Evolutionary conservation across 2,888 invertebrate species (phyloP).

Genomic region (Oxyscelio sp.): DNA sequence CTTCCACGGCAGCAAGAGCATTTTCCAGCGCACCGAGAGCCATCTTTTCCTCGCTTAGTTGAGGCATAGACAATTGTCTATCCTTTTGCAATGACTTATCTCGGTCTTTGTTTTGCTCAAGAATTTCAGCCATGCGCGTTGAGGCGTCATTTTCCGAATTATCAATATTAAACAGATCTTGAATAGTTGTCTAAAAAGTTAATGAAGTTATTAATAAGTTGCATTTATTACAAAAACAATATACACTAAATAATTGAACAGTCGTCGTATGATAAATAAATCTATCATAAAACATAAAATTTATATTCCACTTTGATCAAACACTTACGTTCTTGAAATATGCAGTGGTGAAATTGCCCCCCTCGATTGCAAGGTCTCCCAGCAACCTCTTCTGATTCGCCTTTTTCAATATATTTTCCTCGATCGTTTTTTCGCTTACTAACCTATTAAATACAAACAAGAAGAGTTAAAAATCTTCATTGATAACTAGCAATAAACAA

Average conservation of each 20-base stretch:
- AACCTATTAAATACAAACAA: slow-evolving; percentile 90
- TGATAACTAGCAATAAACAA: no score
- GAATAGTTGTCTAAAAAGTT: slow-evolving; percentile 93
- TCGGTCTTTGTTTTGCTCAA: slow-evolving; percentile 89
- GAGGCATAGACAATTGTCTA: slow-evolving; percentile 76
- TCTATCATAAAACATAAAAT: no score
- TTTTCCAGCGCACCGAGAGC: slow-evolving; percentile 92
- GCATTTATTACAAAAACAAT: no score
- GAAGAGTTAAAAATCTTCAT: no score
- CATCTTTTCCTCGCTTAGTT: slow-evolving; percentile 89
- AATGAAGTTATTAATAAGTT: background rate
- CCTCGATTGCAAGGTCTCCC: slow-evolving; percentile 99
- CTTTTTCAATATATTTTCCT: slow-evolving; percentile 99
- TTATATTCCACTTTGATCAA: no score
- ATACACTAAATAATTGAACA: no score
- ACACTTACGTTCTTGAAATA: slow-evolving; percentile 95
- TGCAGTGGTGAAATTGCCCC: slow-evolving; percentile 99
- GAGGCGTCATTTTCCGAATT: slow-evolving; percentile 90
- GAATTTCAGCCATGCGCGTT: slow-evolving; percentile 90
- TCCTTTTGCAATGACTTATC: slow-evolving; percentile 86
- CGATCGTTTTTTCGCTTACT: slow-evolving; percentile 98
- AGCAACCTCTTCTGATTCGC: slow-evolving; percentile 98
- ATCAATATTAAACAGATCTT: slow-evolving; percentile 96
- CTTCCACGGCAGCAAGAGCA: slow-evolving; percentile 97
- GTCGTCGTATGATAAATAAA: no score